phyloP scores from a whole-genome alignment of 1,140 invertebrate species.

The Drosophila tsacasi region DNA sequence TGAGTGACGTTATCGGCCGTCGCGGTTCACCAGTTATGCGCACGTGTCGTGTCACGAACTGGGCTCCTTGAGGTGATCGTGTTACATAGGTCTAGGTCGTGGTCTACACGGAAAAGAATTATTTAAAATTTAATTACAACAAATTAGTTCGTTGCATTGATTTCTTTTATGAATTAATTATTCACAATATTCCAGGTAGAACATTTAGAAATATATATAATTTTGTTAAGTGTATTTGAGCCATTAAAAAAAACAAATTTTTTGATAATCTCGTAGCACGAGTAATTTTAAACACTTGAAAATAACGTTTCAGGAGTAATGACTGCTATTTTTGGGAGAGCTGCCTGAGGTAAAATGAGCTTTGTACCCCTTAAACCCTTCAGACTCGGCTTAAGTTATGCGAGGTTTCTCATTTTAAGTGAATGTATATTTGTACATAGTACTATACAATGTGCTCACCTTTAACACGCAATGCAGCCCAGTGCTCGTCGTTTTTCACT shows the following conservation, averaged over 20 bases:
- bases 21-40: slow-evolving; percentile 1
- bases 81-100: slow-evolving; percentile 27
- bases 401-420: not conserved
- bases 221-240: not conserved
- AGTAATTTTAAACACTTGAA: too few species aligned
- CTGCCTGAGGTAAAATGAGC: not conserved
- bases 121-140: not conserved
- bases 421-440: not conserved
- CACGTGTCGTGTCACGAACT: slow-evolving; percentile 35
- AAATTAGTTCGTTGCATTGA: not conserved
- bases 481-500: slow-evolving; percentile 2
- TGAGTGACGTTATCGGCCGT: slow-evolving; percentile 30
- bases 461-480: slow-evolving; percentile 35
- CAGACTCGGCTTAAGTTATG: slow-evolving; percentile 4
- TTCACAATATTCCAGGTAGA: not conserved
- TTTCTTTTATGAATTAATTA: not conserved
- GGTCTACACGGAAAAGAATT: not conserved
- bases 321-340: not conserved
- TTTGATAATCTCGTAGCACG: not conserved
- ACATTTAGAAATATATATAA: too few species aligned
- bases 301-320: not conserved
- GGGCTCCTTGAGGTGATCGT: too few species aligned
- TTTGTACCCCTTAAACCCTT: not conserved
- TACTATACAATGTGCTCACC: slow-evolving; percentile 21
- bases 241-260: not conserved